These are phyloP conservation scores for Epistrophe grossulariae DNA, from an alignment of 2,888 invertebrate genomes.

Conservation along the genomic window DNA sequence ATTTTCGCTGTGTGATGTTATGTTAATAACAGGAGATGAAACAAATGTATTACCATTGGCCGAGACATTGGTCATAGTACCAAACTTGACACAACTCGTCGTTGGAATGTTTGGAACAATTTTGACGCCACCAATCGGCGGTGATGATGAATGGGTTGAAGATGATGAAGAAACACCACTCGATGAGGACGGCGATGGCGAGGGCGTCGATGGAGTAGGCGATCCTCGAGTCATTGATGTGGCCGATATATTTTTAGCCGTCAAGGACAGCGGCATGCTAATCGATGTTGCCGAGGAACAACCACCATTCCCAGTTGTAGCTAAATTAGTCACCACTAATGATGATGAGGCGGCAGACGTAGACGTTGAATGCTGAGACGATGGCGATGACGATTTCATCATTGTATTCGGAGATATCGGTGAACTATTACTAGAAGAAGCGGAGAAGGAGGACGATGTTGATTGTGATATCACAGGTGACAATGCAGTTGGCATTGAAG, in stretches of 20 bases:
- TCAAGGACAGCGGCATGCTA: constrained; percentile 79
- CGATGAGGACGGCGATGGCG: constrained; percentile 82
- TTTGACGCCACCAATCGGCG: constrained; percentile 79
- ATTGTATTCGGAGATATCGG: constrained; percentile 78
- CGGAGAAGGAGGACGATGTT: constrained; percentile 74
- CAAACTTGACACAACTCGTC: constrained; percentile 78
- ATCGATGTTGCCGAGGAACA: constrained; percentile 51
- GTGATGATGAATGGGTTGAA: constrained; percentile 80
- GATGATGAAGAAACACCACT: constrained; percentile 83
- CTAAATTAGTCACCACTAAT: constrained; percentile 52
- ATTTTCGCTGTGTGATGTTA: constrained; percentile 74
- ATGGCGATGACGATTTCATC: constrained; percentile 63
- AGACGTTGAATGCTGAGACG: constrained; percentile 30
- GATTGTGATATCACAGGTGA: constrained; percentile 83
- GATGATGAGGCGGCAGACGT: constrained; percentile 43
- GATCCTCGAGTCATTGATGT: constrained; percentile 81
- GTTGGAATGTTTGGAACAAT: constrained; percentile 76
- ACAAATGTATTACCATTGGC: constrained; percentile 74
- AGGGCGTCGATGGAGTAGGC: constrained; percentile 83
- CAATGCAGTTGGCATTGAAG: constrained; percentile 81
- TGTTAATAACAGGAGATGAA: constrained; percentile 71
- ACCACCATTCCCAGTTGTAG: constrained; percentile 67
- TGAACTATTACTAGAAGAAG: constrained; percentile 77
- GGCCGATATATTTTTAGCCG: constrained; percentile 79
- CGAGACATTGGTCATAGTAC: constrained; percentile 64